Base-by-base conservation (phyloP, 2,888 invertebrate species). In the Ischnura elegans region DNA sequence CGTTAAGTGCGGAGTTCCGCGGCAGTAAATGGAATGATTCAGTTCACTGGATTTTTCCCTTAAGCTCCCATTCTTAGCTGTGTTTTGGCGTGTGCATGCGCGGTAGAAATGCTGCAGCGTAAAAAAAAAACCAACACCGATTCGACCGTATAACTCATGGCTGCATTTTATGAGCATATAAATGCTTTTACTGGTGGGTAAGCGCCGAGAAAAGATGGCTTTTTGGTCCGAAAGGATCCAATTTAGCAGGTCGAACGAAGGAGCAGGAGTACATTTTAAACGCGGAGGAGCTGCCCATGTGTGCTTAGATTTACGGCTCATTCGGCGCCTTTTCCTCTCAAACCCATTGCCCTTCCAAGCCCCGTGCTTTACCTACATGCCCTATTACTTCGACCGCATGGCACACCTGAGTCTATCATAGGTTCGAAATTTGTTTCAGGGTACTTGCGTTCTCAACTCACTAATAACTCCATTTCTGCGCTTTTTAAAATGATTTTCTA, bases 181-280 rank as follows among this genome's bases (percentile, higher is more conserved):
- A 36, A 43, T 61, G 29, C 61, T 90, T 90, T 61, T 87, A 51
- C 61, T 43, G 61, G 61, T 42, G 90, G 42, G 86, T 61, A 90
- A 90, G 36, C 90, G 90, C 55, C n/a, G 36, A 36, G 90, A 43
- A 90, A 55, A 55, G 55, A 61, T 86, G 90, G 36, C 51, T 87
- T 51, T n/a, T 29, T 42, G 51, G 43, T 55, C 90, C 61, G 42
- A 55, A 55, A 43, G 61, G 90, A 51, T 61, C 90, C 55, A 61
- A 90, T 90, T 90, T 61, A 90, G 90, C 55, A 90, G 42, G 55
- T 25, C 36, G 51, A 87, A 87, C 6, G 87, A 87, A 90, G 90
- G 61, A 43, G 61, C 29, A 55, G 90, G 55, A 51, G 87, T 36
- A 90, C 43, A 55, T 87, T 90, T 90, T 90, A 90, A 90, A 90